Evolutionary conservation across 2,888 invertebrate species (phyloP), one percentile per base, ranked within the genome.

Genomic region (Hylaea fasciaria): DNA sequence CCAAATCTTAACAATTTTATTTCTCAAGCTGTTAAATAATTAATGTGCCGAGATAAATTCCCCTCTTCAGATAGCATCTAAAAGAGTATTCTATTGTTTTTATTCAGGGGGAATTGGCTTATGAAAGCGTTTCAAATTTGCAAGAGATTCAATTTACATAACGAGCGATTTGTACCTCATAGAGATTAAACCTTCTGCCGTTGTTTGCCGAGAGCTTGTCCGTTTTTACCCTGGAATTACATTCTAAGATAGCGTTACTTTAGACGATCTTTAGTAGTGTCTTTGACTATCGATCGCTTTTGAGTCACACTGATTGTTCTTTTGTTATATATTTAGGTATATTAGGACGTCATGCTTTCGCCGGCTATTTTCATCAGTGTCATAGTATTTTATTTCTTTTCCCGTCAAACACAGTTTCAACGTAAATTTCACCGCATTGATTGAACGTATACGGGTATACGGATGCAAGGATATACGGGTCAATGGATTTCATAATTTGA

Each of bases 71-170:
- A 78, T 76, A 80, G 81, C 76, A 78, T 82, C 80, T 81, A 74
- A 81, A 83, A 82, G 82, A 85, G 81, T 86, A 83, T 78, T 74
- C 82, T 78, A 82, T 87, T 89, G 88, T 89, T 89, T 87, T 85
- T 87, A 86, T 87, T 85, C 86, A 81, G 77, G 78, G 82, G 64
- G 81, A 88, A 91, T 87, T 89, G 86, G 83, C 88, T 89, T 87
- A 87, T 89, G 86, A 87, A 90, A 86, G 85, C 83, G 83, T 86
- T 89, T 90, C 83, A 88, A 89, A 90, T 89, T 89, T 88, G 81
- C 86, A 85, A 86, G 84, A 87, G 87, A 87, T 89, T 87, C 86
- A 86, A 91, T 91, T 91, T 89, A 84, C 90, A 90, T 91, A 89
- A 90, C 88, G 87, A 86, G 86, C 89, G 85, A 90, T 91, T 89